phyloP scores from a whole-genome alignment of 2,113 vertebrate genomes.

The Emydura subglobosa region DNA sequence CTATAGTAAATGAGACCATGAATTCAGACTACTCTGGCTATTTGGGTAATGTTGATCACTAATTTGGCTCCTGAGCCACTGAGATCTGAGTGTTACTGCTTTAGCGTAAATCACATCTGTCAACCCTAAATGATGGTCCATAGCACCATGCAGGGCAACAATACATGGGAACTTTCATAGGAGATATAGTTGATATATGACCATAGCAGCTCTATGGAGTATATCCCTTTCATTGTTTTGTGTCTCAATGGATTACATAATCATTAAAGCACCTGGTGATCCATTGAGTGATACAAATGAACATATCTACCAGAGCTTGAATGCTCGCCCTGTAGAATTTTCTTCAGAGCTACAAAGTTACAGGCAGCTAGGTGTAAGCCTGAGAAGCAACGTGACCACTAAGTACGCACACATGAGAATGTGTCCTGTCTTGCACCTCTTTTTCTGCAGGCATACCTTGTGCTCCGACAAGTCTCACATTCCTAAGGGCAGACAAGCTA shows the following conservation, averaged over 20 bases:
- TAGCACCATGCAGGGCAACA: not conserved
- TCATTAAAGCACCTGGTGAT: not conserved
- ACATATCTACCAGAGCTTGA: not conserved
- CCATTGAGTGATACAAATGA: not conserved
- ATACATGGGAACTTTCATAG: not conserved
- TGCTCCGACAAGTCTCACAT: not conserved
- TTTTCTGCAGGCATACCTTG: not conserved
- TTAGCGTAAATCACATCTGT: not conserved
- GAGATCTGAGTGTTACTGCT: not conserved
- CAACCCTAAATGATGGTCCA: not conserved
- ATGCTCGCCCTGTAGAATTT: not conserved
- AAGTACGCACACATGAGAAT: not conserved
- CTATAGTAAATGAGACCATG: too few species aligned
- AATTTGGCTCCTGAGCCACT: too few species aligned
- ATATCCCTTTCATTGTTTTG: not conserved
- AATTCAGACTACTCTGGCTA: too few species aligned
- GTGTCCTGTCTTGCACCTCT: not conserved
- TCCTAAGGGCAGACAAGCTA: not conserved
- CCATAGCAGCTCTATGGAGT: not conserved
- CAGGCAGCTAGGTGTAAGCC: not conserved
- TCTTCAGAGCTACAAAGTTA: not conserved
- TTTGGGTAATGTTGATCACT: too few species aligned
- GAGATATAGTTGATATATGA: not conserved
- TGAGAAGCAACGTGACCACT: not conserved
- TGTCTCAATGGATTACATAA: not conserved